phyloP scores from a whole-genome alignment of 2,113 vertebrate genomes.

The Colius striatus region DNA sequence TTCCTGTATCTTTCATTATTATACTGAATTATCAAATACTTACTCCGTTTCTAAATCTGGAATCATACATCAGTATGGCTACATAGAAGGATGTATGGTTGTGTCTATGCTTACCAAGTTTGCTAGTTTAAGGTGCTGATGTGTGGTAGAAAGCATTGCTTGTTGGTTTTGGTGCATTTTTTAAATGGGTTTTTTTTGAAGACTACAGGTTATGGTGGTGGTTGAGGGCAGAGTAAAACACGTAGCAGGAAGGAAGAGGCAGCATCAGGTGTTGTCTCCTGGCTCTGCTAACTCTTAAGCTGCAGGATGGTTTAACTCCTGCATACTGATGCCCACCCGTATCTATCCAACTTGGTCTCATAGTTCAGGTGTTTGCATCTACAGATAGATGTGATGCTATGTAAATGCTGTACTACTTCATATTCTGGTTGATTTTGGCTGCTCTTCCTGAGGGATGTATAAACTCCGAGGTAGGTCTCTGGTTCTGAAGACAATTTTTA shows the following conservation, averaged over 20 bases:
- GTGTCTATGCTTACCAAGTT: not conserved
- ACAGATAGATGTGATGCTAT: not conserved
- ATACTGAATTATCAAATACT: not conserved
- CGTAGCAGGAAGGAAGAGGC: not conserved
- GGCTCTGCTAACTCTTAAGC: not conserved
- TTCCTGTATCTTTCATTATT: not conserved
- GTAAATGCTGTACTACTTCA: not conserved
- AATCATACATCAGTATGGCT: not conserved
- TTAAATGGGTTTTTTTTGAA: not conserved
- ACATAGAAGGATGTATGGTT: accelerated
- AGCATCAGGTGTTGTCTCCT: not conserved
- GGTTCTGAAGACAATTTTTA: not conserved
- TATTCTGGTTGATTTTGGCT: not conserved
- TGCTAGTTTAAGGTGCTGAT: not conserved
- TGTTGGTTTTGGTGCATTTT: not conserved
- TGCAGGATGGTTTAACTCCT: not conserved
- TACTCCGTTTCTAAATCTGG: not conserved
- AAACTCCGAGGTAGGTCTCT: not conserved
- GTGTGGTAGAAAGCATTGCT: not conserved
- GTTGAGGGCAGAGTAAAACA: accelerated
- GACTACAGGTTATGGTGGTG: not conserved
- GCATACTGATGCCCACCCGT: not conserved
- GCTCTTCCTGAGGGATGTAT: not conserved
- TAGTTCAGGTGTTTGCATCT: not conserved
- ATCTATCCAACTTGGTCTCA: not conserved